Percentiles rank a stretch among this genome's conserved stretches.
These are phyloP conservation scores for Scomber japonicus DNA, from an alignment of 2,113 vertebrate genomes.

Conservation along the genomic window DNA sequence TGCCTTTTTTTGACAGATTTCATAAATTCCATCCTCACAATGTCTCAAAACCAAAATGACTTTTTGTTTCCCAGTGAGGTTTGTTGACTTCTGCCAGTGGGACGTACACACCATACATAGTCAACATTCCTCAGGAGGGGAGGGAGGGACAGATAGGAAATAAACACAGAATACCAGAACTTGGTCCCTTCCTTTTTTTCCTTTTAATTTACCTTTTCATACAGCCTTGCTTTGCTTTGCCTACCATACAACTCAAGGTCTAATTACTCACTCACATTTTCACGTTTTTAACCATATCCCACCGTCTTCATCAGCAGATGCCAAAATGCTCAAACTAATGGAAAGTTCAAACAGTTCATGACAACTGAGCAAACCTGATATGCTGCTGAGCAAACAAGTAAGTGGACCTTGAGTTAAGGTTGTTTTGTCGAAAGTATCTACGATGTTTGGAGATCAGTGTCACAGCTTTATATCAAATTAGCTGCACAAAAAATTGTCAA, in stretches of 20 bases:
- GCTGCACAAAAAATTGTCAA: neutral
- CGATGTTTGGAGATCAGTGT: neutral
- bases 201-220: too few relatives aligned
- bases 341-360: neutral
- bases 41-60: conserved; percentile 33
- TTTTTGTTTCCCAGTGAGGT: conserved; percentile 40
- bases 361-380: neutral
- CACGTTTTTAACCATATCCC: too few relatives aligned
- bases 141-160: conserved; percentile 17
- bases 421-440: neutral
- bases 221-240: too few relatives aligned
- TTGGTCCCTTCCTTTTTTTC: neutral
- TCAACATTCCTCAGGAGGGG: conserved; percentile 50
- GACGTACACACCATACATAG: conserved; percentile 3
- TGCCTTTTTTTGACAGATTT: conserved; percentile 29
- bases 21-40: conserved; percentile 27
- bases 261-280: too few relatives aligned
- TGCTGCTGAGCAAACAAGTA: neutral
- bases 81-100: conserved; percentile 41
- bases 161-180: neutral
- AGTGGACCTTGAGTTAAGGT: neutral
- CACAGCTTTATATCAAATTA: neutral
- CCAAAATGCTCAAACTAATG: too few relatives aligned
- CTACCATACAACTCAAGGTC: too few relatives aligned
- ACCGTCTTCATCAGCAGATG: too few relatives aligned